A percentile compares a stretch with the other conserved stretches of the same genome.
These are phyloP conservation scores for Platyura marginata DNA, from an alignment of 1,140 invertebrate species.

Conservation along the genomic window DNA sequence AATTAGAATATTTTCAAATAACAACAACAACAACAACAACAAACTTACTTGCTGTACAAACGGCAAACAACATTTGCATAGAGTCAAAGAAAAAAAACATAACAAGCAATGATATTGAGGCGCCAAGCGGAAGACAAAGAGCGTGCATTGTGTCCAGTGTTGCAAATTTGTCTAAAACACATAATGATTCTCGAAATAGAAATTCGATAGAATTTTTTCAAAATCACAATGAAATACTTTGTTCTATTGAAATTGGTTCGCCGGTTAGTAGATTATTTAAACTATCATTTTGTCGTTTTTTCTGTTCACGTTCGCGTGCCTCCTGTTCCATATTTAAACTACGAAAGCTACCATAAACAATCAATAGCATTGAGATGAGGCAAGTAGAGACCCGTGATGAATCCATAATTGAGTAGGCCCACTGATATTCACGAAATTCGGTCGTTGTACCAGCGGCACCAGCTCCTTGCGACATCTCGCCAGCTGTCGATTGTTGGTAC, in stretches of 20 bases:
- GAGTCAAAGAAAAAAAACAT: slow-evolving; percentile 99
- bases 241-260: slow-evolving; percentile 19
- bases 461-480: slow-evolving; percentile 1
- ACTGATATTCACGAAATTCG: slow-evolving; percentile 40
- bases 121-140: slow-evolving; percentile 86
- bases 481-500: not conserved
- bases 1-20: slow-evolving; percentile 9
- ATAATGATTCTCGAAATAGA: not conserved
- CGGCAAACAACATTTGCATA: slow-evolving; percentile 93
- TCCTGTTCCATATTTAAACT: slow-evolving; percentile 89
- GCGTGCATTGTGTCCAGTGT: slow-evolving; percentile 94
- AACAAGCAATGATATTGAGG: slow-evolving; percentile 84
- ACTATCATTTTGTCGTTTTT: slow-evolving; percentile 37
- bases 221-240: slow-evolving; percentile 11
- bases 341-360: slow-evolving; percentile 89
- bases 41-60: slow-evolving; percentile 88
- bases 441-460: slow-evolving; percentile 1
- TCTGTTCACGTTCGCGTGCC: slow-evolving; percentile 68
- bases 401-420: slow-evolving; percentile 93
- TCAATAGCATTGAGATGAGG: slow-evolving; percentile 90
- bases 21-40: too few species aligned
- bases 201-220: not conserved
- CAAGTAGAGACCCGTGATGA: slow-evolving; percentile 87
- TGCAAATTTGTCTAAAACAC: slow-evolving; percentile 17
- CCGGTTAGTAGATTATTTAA: slow-evolving; percentile 34